phyloP scores from a whole-genome alignment of 64 coral and sea anemone genomes.

The Acropora yongei region DNA sequence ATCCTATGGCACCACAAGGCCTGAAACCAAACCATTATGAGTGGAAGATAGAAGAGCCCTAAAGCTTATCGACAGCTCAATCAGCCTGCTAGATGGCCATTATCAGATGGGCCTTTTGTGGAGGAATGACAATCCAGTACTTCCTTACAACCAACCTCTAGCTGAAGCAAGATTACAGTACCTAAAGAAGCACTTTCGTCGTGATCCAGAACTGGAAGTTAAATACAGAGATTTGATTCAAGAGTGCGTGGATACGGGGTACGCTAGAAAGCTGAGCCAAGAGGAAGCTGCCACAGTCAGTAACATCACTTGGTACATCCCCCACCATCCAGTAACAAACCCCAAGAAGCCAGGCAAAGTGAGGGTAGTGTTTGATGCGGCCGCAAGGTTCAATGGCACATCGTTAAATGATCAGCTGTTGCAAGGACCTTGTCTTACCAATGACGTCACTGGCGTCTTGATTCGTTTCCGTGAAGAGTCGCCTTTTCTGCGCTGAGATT shows the following conservation, averaged over 20 bases:
- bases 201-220: constrained; percentile 17
- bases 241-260: constrained; percentile 25
- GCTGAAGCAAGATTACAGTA: too few species aligned
- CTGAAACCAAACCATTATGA: constrained; percentile 7
- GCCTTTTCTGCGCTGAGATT: constrained; percentile 42
- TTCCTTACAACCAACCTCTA: too few species aligned
- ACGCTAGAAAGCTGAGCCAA: constrained; percentile 51
- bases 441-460: too few species aligned
- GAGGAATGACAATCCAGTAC: too few species aligned
- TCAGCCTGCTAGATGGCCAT: too few species aligned
- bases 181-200: too few species aligned
- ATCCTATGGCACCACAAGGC: too few species aligned
- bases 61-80: constrained; percentile 25
- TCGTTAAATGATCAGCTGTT: constrained; percentile 44
- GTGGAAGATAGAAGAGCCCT: constrained; percentile 50
- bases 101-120: constrained; percentile 68
- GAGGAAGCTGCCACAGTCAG: constrained; percentile 34
- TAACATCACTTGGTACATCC: constrained; percentile 25
- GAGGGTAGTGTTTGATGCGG: too few species aligned
- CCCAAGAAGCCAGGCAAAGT: too few species aligned
- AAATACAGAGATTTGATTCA: constrained; percentile 54
- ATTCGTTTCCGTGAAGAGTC: constrained; percentile 47
- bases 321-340: constrained; percentile 32
- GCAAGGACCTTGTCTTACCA: too few species aligned
- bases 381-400: constrained; percentile 31